Conservation (phyloP, 2,113 vertebrate species). For the Paracyprichromis sp. region DNA sequence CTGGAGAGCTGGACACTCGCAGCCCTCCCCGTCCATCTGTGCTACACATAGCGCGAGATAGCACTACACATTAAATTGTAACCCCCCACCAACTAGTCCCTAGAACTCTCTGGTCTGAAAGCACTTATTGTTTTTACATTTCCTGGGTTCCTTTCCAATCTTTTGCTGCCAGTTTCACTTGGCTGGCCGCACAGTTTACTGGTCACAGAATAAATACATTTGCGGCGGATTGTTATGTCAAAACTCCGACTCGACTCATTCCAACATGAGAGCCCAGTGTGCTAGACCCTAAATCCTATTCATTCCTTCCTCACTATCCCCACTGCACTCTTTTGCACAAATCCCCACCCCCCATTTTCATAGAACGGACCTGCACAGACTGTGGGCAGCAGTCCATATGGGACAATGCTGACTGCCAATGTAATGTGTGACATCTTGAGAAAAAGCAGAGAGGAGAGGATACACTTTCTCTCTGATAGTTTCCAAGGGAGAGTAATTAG, state of each 20-base stretch:
- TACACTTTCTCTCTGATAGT: not conserved
- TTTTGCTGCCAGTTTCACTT: not conserved
- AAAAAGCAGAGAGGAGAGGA: not conserved
- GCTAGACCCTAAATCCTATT: not conserved
- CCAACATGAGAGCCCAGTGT: not conserved
- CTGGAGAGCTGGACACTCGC: not conserved
- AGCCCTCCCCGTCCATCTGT: not conserved
- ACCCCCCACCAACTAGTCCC: not conserved
- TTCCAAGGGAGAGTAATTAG: conserved; percentile 4
- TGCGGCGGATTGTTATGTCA: not conserved
- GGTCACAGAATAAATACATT: not conserved
- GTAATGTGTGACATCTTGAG: conserved; percentile 29
- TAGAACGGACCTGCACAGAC: conserved; percentile 43
- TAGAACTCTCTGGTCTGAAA: not conserved
- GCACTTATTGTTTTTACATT: not conserved
- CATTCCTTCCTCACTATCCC: not conserved
- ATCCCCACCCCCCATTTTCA: conserved; percentile 18
- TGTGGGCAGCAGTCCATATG: conserved; percentile 35
- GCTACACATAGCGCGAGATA: not conserved
- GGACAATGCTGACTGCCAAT: conserved; percentile 38
- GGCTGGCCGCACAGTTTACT: not conserved
- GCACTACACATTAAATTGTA: not conserved
- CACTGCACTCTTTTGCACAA: not conserved
- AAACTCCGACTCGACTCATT: not conserved
- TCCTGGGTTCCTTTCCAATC: not conserved